phyloP scores from a whole-genome alignment of 2,888 invertebrate species.

The Malthinus seriepunctatus region DNA sequence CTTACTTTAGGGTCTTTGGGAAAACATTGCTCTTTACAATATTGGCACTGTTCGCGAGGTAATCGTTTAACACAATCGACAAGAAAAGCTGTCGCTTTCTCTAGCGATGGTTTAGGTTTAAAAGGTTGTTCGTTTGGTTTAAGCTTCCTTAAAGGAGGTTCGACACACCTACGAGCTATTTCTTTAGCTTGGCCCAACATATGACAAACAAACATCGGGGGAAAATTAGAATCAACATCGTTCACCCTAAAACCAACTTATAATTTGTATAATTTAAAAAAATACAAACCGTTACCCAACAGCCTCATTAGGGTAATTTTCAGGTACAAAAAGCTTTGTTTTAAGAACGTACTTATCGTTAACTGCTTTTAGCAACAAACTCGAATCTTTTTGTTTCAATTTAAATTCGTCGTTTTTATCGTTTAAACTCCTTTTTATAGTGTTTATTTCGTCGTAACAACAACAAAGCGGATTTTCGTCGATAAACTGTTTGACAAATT shows the following conservation, averaged over 20 bases:
- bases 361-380: conserved; percentile 60
- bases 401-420: conserved; percentile 62
- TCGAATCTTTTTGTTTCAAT: conserved; percentile 68
- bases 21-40: conserved; percentile 64
- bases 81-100: conserved; percentile 64
- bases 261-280: not conserved
- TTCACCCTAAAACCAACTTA: conserved; percentile 54
- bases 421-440: conserved; percentile 59
- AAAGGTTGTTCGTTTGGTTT: conserved; percentile 61
- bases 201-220: conserved; percentile 62
- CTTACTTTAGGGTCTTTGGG: conserved; percentile 60
- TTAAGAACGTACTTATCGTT: conserved; percentile 66
- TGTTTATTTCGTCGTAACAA: conserved; percentile 71
- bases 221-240: conserved; percentile 67
- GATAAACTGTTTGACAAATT: conserved; percentile 67
- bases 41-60: conserved; percentile 65
- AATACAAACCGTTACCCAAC: conserved; percentile 53
- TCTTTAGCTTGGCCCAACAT: conserved; percentile 69
- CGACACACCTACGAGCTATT: conserved; percentile 69
- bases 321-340: conserved; percentile 63
- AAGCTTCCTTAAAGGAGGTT: conserved; percentile 64
- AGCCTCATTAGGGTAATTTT: conserved; percentile 63
- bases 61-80: conserved; percentile 64
- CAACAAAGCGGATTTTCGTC: conserved; percentile 72
- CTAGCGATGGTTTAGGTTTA: conserved; percentile 64